phyloP scores from a whole-genome alignment of 2,888 invertebrate species.

The Eupithecia pulchellata region DNA sequence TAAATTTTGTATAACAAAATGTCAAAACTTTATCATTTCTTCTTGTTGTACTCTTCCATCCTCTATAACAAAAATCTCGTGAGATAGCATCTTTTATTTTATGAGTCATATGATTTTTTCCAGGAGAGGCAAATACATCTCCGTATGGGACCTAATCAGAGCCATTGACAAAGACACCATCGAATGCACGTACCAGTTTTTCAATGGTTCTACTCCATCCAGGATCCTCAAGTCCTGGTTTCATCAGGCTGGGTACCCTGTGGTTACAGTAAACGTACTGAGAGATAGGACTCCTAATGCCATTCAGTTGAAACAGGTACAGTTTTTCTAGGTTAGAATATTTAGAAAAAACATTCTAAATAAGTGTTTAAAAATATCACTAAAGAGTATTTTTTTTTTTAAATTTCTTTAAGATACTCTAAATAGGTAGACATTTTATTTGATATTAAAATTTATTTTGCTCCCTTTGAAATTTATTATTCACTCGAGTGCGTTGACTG shows the following conservation, averaged over 20 bases:
- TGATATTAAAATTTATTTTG: no score
- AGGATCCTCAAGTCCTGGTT: slow-evolving; percentile 87
- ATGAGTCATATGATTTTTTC: slow-evolving; percentile 27
- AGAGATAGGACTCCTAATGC: slow-evolving; percentile 69
- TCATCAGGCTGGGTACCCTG: slow-evolving; percentile 87
- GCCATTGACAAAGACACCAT: slow-evolving; percentile 71
- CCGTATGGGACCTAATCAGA: slow-evolving; percentile 66
- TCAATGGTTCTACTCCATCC: slow-evolving; percentile 75
- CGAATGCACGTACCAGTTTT: slow-evolving; percentile 72
- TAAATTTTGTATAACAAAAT: no score
- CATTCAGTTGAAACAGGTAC: slow-evolving; percentile 72
- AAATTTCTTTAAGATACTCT: no score
- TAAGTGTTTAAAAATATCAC: background rate
- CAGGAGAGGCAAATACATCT: slow-evolving; percentile 73
- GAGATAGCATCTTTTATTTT: no score
- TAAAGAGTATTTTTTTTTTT: no score
- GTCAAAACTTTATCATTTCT: no score
- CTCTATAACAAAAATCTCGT: no score
- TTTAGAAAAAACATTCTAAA: background rate
- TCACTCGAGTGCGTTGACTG: background rate
- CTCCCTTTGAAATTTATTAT: background rate
- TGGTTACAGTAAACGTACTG: slow-evolving; percentile 82
- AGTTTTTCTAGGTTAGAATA: background rate
- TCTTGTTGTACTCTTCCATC: no score
- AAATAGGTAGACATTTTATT: no score